These are phyloP conservation scores for Acanthosepion pharaonis DNA, from an alignment of 2,888 invertebrate species.

Conservation along the genomic window DNA sequence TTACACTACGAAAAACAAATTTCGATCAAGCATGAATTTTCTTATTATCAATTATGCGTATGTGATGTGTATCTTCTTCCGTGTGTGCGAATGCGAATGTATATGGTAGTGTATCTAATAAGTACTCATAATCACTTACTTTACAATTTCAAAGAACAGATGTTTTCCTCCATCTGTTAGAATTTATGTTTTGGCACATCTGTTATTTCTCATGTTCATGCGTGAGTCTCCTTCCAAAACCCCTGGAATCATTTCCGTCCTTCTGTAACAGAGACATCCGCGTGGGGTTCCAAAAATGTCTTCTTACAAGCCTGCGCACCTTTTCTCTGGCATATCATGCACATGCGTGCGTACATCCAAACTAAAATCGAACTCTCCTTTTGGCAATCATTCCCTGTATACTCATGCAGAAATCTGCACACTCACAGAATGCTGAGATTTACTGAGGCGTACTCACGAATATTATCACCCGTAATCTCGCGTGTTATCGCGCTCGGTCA, in stretches of 20 bases:
- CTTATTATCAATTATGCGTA: no score
- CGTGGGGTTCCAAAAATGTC: background rate
- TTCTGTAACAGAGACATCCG: background rate
- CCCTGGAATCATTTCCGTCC: background rate
- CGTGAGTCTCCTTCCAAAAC: background rate
- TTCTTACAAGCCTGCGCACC: background rate
- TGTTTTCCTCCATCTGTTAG: background rate
- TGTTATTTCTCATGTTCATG: background rate
- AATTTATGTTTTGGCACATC: background rate
- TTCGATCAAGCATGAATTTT: no score
- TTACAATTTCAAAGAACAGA: background rate
- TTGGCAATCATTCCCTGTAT: background rate
- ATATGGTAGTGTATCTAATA: background rate
- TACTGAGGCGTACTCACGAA: conserved; percentile 14
- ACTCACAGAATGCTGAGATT: background rate
- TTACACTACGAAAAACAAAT: no score
- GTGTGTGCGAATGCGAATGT: background rate
- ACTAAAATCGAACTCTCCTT: background rate
- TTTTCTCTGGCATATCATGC: background rate
- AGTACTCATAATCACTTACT: background rate
- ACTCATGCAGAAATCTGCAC: background rate
- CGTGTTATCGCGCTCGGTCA: background rate
- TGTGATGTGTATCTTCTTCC: background rate
- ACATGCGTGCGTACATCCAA: background rate
- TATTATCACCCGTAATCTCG: background rate